These are phyloP conservation scores for Acanthosepion lycidas DNA, from an alignment of 2,888 invertebrate species.

Conservation along the genomic window DNA sequence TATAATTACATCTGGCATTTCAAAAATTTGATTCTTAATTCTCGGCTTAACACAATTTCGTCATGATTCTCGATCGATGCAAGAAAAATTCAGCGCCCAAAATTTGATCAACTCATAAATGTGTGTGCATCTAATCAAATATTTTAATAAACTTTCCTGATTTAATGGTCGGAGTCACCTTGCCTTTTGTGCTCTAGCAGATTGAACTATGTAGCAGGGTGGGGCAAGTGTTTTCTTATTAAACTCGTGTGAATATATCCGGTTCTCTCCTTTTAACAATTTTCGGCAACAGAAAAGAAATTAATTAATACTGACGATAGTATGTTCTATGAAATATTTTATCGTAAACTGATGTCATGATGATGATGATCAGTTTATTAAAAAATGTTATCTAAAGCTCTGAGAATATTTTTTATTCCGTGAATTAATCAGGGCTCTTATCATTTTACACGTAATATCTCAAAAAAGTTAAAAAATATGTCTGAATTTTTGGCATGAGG, in stretches of 20 bases:
- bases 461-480: no score
- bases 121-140: not conserved
- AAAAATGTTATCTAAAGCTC: no score
- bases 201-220: not conserved
- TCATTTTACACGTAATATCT: no score
- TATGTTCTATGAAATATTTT: no score
- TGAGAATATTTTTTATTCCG: no score
- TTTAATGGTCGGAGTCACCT: not conserved
- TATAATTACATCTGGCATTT: slow-evolving; percentile 11
- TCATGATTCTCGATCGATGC: not conserved
- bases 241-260: not conserved
- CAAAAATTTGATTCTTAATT: not conserved
- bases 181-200: not conserved
- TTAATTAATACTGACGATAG: no score
- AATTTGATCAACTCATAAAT: slow-evolving; percentile 8
- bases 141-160: not conserved
- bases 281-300: not conserved
- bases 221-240: not conserved
- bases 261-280: not conserved
- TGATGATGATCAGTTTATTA: no score
- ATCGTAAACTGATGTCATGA: no score
- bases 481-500: no score
- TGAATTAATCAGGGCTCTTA: no score
- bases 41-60: not conserved
- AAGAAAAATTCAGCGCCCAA: not conserved